These are phyloP conservation scores for Myopa testacea DNA, from an alignment of 2,888 invertebrate genomes.

Conservation along the genomic window DNA sequence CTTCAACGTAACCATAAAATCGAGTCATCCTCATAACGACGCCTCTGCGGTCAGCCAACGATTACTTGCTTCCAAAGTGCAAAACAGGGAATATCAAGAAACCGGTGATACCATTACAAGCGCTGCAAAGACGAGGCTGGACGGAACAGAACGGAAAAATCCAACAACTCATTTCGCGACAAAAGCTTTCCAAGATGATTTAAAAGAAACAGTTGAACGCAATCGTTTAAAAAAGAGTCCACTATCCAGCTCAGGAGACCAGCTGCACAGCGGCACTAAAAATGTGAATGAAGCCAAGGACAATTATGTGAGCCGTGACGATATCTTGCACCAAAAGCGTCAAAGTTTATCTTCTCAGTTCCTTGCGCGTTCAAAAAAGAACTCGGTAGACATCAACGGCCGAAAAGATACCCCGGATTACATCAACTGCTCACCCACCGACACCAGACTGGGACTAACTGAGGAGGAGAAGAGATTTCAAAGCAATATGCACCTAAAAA, in stretches of 20 bases:
- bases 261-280: conserved; percentile 38
- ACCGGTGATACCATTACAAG: conserved; percentile 60
- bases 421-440: conserved; percentile 57
- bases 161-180: conserved; percentile 64
- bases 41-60: conserved; percentile 36
- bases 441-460: conserved; percentile 55
- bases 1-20: conserved; percentile 83
- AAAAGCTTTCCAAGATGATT: conserved; percentile 67
- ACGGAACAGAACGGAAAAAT: conserved; percentile 78
- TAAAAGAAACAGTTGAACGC: conserved; percentile 66
- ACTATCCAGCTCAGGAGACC: conserved; percentile 50
- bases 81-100: conserved; percentile 54
- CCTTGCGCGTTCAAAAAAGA: conserved; percentile 61
- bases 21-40: conserved; percentile 58
- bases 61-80: conserved; percentile 40
- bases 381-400: conserved; percentile 58
- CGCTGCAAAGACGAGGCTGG: conserved; percentile 71
- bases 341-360: conserved; percentile 63
- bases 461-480: conserved; percentile 38
- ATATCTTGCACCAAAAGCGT: conserved; percentile 65
- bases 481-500: neutral
- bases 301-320: conserved; percentile 65
- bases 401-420: conserved; percentile 14
- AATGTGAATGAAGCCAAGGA: conserved; percentile 50
- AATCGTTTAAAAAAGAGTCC: conserved; percentile 61